Conservation (phyloP, 2,888 invertebrate species). For the Zonitis immaculata region DNA sequence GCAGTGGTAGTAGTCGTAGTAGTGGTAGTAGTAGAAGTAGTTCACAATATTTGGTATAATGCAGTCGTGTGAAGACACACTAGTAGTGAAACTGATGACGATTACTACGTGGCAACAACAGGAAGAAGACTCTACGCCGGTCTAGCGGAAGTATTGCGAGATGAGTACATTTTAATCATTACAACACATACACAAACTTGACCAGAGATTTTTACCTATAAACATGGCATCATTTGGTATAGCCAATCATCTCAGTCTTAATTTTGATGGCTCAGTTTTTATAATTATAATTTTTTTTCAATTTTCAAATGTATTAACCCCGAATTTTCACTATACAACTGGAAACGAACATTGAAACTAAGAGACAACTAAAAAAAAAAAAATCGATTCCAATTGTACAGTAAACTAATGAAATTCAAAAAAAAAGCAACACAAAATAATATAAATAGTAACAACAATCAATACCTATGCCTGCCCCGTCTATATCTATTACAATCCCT, state of each 20-base stretch:
- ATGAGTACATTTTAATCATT: conserved; percentile 34
- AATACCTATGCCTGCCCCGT: conserved; percentile 56
- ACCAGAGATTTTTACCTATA: conserved; percentile 51
- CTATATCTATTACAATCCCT: conserved; percentile 78
- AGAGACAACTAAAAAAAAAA: not conserved
- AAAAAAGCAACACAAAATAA: conserved; percentile 7
- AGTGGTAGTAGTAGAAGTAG: conserved; percentile 34
- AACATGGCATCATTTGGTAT: conserved; percentile 48
- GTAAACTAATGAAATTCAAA: conserved; percentile 10
- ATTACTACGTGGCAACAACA: conserved; percentile 38
- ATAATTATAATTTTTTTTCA: conserved; percentile 4
- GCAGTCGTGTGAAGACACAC: conserved; percentile 45
- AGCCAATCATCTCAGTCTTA: conserved; percentile 36
- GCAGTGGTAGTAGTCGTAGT: conserved; percentile 33
- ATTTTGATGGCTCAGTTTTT: conserved; percentile 11
- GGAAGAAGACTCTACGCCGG: conserved; percentile 40
- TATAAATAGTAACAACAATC: not conserved
- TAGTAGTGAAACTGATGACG: conserved; percentile 26
- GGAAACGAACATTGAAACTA: conserved; percentile 6
- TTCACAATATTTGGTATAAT: conserved; percentile 28
- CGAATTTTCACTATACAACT: conserved; percentile 13
- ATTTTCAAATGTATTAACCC: not conserved
- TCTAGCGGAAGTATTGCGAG: conserved; percentile 40
- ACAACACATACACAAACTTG: conserved; percentile 24
- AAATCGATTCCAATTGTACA: conserved; percentile 12